phyloP scores from a whole-genome alignment of 2,797 vertebrate genomes.

The Adelosebastes latens region DNA sequence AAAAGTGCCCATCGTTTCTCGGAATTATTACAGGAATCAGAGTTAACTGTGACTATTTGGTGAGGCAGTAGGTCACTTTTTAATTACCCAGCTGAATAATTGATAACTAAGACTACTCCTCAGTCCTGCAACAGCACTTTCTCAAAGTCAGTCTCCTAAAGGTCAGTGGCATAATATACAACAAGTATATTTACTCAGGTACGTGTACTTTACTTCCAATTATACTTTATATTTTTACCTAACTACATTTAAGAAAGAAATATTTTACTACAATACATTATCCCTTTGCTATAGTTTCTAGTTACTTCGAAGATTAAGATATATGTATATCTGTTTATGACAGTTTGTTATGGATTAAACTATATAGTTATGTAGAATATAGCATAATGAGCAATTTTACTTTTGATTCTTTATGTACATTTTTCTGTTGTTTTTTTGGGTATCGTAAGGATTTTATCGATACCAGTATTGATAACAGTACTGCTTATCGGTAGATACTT shows the following conservation, averaged over 20 bases:
- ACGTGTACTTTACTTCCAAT: not conserved
- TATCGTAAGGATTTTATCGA: not conserved
- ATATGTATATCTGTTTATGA: not conserved
- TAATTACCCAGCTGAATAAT: constrained; percentile 22
- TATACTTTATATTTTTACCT: not conserved
- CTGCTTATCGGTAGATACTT: no score
- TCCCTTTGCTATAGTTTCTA: not conserved
- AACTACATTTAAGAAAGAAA: not conserved
- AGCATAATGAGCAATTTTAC: not conserved
- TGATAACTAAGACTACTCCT: constrained; percentile 6
- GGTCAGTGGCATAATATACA: not conserved
- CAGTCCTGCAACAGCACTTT: not conserved
- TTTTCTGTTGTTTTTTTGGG: no score
- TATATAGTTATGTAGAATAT: not conserved
- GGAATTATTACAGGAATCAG: constrained; percentile 35
- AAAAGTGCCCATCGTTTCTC: constrained; percentile 18
- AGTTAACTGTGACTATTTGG: constrained; percentile 18
- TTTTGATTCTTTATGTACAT: not conserved
- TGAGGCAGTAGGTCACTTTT: constrained; percentile 31
- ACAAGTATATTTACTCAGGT: not conserved
- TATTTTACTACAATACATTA: not conserved
- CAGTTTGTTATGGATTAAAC: not conserved
- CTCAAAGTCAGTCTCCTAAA: not conserved
- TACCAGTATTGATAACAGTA: no score
- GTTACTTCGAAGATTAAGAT: not conserved